Conservation (phyloP, 2,113 vertebrate species). For the Brevimyrus niger region DNA sequence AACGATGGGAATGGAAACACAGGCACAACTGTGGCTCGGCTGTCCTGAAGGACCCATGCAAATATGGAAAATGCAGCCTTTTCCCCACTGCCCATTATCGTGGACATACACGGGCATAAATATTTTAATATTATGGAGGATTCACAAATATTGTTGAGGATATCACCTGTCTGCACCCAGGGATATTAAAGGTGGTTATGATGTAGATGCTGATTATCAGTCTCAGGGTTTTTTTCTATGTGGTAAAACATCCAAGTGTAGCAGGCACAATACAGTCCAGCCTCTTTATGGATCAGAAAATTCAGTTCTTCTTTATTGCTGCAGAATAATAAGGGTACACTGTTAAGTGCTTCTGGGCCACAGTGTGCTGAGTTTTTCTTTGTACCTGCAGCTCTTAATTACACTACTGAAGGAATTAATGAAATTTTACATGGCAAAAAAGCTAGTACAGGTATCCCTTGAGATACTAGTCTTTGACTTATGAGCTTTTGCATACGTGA, state of each 20-base stretch:
- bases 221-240: not conserved
- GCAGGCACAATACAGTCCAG: not conserved
- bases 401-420: not conserved
- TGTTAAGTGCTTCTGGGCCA: not conserved
- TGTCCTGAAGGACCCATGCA: not conserved
- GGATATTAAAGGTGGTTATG: not conserved
- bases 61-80: not conserved
- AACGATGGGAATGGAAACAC: not conserved
- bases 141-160: not conserved
- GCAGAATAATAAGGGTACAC: not conserved
- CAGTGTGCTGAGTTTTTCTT: not conserved
- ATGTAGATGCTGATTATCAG: not conserved
- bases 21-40: not conserved
- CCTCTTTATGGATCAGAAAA: not conserved
- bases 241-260: not conserved
- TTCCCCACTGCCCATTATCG: not conserved
- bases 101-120: not conserved
- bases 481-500: not conserved
- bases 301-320: not conserved
- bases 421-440: not conserved
- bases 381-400: constrained; percentile 1
- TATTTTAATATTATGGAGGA: not conserved
- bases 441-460: not conserved
- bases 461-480: not conserved
- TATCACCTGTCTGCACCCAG: not conserved